Evolutionary conservation across 2,797 vertebrate genomes (phyloP).

Genomic region (Ctenosaura bakeri): DNA sequence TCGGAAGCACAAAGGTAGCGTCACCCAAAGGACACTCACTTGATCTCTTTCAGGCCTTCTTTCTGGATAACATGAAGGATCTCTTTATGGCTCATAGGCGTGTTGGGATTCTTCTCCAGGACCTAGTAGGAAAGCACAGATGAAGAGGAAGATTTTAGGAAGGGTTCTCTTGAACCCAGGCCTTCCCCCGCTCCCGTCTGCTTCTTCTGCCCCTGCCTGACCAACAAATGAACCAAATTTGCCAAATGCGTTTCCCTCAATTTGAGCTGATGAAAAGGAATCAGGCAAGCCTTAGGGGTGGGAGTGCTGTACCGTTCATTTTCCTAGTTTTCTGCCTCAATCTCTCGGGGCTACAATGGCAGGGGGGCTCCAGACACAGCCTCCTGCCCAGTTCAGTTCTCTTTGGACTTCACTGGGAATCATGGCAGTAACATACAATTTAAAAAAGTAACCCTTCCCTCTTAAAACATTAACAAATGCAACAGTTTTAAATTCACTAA

Average conservation of each 20-base stretch:
- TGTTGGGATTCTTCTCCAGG: conserved; percentile 98
- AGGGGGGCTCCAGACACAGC: too few relatives aligned
- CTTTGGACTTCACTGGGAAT: background rate
- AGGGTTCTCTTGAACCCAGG: background rate
- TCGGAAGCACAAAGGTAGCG: background rate
- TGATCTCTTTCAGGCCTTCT: conserved; percentile 97
- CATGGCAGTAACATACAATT: background rate
- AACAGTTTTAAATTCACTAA: too few relatives aligned
- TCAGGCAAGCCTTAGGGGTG: background rate
- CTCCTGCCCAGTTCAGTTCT: background rate
- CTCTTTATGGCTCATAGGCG: conserved; percentile 99
- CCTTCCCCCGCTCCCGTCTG: background rate
- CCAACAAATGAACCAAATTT: background rate
- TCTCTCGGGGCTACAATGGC: background rate
- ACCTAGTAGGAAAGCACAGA: conserved; percentile 84
- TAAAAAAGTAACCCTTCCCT: too few relatives aligned
- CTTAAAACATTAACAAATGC: too few relatives aligned
- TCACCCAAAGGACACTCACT: conserved; percentile 80
- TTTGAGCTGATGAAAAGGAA: background rate
- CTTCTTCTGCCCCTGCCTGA: background rate
- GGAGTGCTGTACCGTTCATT: background rate
- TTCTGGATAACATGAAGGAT: conserved; percentile 98
- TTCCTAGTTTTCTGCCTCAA: background rate
- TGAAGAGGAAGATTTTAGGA: conserved; percentile 40
- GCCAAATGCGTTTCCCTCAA: background rate